Evolutionary conservation across 2,888 invertebrate species (phyloP).

Genomic region (Monoplex corrugatus): DNA sequence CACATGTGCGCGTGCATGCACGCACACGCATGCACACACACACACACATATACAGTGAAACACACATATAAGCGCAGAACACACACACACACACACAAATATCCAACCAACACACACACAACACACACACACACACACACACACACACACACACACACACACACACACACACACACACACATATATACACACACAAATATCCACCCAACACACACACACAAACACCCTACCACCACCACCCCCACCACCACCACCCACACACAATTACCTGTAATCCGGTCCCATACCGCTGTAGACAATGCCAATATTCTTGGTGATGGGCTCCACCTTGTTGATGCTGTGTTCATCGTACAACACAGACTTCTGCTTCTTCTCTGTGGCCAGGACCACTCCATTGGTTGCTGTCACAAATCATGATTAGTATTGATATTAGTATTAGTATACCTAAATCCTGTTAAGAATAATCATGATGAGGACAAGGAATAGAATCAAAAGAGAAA

Average conservation of each 20-base stretch:
- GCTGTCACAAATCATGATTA: too few relatives aligned
- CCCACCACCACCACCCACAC: neutral
- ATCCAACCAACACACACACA: neutral
- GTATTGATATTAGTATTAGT: too few relatives aligned
- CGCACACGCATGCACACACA: too few relatives aligned
- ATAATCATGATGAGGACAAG: too few relatives aligned
- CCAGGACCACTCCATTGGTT: slow-evolving; percentile 98
- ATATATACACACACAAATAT: too few relatives aligned
- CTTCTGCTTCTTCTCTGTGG: slow-evolving; percentile 99
- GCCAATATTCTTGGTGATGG: slow-evolving; percentile 96
- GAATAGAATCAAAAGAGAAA: too few relatives aligned
- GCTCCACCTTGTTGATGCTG: slow-evolving; percentile 97
- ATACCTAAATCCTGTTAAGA: too few relatives aligned
- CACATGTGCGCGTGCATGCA: too few relatives aligned
- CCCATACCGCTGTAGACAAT: slow-evolving; percentile 95
- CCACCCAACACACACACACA: too few relatives aligned
- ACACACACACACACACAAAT: neutral
- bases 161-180: neutral
- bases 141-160: neutral
- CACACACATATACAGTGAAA: neutral
- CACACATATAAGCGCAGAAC: neutral
- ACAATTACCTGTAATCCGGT: slow-evolving; percentile 83
- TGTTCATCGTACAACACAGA: slow-evolving; percentile 98
- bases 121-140: neutral
- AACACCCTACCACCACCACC: neutral